phyloP scores from a whole-genome alignment of 2,888 invertebrate species.

The Glaucopsyche alexis region DNA sequence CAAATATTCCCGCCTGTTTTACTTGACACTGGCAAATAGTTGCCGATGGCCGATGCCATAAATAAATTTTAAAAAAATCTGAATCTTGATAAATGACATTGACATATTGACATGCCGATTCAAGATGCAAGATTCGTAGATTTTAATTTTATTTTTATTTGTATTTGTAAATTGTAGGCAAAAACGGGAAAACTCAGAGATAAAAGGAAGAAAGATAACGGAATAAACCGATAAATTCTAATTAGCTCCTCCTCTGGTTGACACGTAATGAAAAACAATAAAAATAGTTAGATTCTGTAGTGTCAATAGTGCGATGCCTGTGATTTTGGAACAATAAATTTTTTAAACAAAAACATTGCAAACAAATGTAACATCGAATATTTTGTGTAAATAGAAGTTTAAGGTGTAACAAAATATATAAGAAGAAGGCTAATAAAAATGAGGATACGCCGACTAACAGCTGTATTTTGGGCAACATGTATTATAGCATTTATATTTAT shows the following conservation, averaged over 20 bases:
- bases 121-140: no score
- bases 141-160: no score
- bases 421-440: conserved; percentile 55
- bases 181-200: background rate
- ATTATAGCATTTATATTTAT: conserved; percentile 82
- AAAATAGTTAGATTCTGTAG: background rate
- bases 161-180: conserved; percentile 27
- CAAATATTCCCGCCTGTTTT: no score
- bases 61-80: no score
- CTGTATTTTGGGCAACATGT: conserved; percentile 81
- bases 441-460: conserved; percentile 79
- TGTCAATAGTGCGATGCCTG: background rate
- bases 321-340: background rate
- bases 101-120: no score
- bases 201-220: background rate
- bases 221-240: background rate
- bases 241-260: background rate
- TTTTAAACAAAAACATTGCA: conserved; percentile 7
- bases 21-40: no score
- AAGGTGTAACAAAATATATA: background rate
- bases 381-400: background rate
- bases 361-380: conserved; percentile 15
- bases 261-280: background rate
- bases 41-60: no score
- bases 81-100: no score